Percentiles rank a stretch among this genome's conserved stretches.
phyloP scores from a whole-genome alignment of 2,113 vertebrate species.

The Macheiramphus alcinus region DNA sequence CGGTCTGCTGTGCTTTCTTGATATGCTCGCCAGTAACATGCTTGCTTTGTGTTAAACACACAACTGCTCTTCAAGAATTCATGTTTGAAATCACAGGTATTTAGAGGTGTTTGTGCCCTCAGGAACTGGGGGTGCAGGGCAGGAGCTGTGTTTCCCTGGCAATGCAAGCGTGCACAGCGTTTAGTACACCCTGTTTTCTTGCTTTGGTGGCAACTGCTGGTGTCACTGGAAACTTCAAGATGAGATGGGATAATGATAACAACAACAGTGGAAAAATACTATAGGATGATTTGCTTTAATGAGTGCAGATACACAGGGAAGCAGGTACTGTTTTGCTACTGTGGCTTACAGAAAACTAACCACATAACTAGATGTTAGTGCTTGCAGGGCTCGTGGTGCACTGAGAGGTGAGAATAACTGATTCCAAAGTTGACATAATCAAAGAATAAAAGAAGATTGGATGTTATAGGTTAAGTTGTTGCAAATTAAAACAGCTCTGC shows the following conservation, averaged over 20 bases:
- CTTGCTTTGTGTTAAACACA: background rate
- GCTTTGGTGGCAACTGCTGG: background rate
- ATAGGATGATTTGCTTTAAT: background rate
- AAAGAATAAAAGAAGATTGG: conserved; percentile 3
- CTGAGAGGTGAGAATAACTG: background rate
- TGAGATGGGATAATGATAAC: background rate
- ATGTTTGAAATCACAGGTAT: background rate
- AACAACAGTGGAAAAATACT: background rate
- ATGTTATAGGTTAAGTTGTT: conserved; percentile 25
- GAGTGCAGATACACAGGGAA: background rate
- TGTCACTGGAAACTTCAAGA: background rate
- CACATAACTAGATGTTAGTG: background rate
- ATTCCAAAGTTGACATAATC: conserved; percentile 9
- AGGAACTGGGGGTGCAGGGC: background rate
- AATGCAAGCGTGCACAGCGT: accelerated
- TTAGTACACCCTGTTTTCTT: accelerated
- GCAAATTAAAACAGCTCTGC: conserved; percentile 4
- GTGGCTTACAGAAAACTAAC: background rate
- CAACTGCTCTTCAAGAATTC: background rate
- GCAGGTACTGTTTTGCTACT: background rate
- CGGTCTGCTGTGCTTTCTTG: background rate
- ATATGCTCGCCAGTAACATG: accelerated
- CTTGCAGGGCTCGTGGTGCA: background rate
- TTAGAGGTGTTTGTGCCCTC: background rate
- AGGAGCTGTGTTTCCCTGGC: background rate